Conservation (phyloP, 2,113 vertebrate species). For the Catharus minimus region DNA sequence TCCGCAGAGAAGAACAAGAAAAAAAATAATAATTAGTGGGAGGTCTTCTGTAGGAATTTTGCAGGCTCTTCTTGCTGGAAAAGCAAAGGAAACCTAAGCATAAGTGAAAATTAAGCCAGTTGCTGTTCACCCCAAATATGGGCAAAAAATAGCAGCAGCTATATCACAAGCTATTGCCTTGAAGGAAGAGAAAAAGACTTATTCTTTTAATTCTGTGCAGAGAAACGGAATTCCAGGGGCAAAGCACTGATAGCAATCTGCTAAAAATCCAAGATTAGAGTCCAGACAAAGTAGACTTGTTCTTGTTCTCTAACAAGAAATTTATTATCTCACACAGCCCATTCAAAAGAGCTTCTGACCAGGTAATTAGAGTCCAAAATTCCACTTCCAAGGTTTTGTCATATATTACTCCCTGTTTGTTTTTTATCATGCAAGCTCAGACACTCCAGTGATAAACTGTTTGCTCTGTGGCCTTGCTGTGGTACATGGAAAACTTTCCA, state of each 20-base stretch:
- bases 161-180: background rate
- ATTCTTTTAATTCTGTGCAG: conserved; percentile 7
- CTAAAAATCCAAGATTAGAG: conserved; percentile 27
- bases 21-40: background rate
- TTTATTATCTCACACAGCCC: background rate
- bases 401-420: conserved; percentile 43
- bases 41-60: background rate
- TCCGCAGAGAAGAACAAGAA: background rate
- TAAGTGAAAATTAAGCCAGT: background rate
- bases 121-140: background rate
- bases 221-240: background rate
- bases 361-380: conserved; percentile 48
- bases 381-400: conserved; percentile 52
- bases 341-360: conserved; percentile 2
- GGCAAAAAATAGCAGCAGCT: conserved; percentile 1
- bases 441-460: conserved; percentile 59
- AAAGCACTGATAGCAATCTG: conserved; percentile 11
- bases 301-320: background rate
- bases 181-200: conserved; percentile 10
- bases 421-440: conserved; percentile 19
- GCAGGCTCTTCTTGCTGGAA: background rate
- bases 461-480: conserved; percentile 64
- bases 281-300: conserved; percentile 12
- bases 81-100: background rate
- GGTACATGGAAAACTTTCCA: conserved; percentile 70